Base-by-base conservation (phyloP, 1,140 invertebrate species). In the Sycophila sp. region DNA sequence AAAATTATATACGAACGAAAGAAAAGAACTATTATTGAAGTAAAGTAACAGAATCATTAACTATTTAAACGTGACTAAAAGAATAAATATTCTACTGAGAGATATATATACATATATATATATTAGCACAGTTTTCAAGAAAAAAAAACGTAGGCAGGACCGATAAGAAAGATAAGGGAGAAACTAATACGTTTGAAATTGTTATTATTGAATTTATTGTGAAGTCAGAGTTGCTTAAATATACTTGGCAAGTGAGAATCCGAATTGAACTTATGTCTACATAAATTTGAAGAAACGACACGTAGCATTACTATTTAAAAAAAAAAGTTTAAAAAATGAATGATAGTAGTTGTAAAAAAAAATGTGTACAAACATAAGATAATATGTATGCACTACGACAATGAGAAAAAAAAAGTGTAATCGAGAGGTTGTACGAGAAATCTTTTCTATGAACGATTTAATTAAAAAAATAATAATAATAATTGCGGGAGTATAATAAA, bases 241-340 rank as follows among this genome's bases (percentile, higher is more conserved):
- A 70, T 8, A 55, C 64, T 80, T 77, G 74, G 76, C 78, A 73
- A 75, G 73, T 78, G 76, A 80, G 75, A 81, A 77, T 81, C 78
- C 76, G 81, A 28, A 77, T 78, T 76, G 69, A 75, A 76, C n/a
- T 77, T 66, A 13, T 70, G 68, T 70, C 24, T 70, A 75, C 72
- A 73, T 73, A 64, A 76, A 59, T 76, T 76, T 74, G 47, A 64
- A 71, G 59, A 71, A 64, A 64, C 64, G 38, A 69, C 47, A 63
- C 53, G 53, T 34, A 66, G n/a, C n/a, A n/a, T n/a, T n/a, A n/a
- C n/a, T n/a, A n/a, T n/a, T n/a, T n/a, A n/a, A n/a, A n/a, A n/a
- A n/a, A n/a, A n/a, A n/a, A n/a, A n/a, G n/a, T n/a, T n/a, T n/a
- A n/a, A 40, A 32, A 66, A 32, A 42, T 28, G 19, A n/a, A 55